Percentiles rank a stretch among this genome's conserved stretches.
These are phyloP conservation scores for Ptychoptera albimana DNA, from an alignment of 2,888 invertebrate genomes.

Conservation along the genomic window DNA sequence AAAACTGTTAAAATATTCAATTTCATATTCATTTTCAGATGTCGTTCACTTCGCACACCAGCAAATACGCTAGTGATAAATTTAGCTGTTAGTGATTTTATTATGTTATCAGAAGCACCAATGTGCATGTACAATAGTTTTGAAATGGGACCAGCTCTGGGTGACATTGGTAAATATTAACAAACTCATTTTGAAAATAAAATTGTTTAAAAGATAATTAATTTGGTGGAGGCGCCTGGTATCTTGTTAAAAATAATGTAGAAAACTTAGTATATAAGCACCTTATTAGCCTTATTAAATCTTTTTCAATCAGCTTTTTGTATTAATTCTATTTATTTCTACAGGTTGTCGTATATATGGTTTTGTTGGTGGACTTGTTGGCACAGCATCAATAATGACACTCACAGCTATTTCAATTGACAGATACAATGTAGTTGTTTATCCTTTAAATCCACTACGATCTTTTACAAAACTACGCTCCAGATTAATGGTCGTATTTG, in stretches of 20 bases:
- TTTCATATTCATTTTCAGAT: constrained; percentile 35
- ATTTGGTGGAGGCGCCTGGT: too few relatives aligned
- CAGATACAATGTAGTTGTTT: constrained; percentile 66
- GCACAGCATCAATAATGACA: constrained; percentile 66
- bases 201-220: too few relatives aligned
- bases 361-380: constrained; percentile 64
- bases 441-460: constrained; percentile 52
- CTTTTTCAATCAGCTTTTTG: background rate
- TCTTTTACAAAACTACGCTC: constrained; percentile 45
- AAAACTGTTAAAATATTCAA: background rate
- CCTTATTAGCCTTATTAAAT: background rate
- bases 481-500: constrained; percentile 40
- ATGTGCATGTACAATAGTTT: constrained; percentile 61
- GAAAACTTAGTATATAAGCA: too few relatives aligned
- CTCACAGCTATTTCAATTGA: constrained; percentile 66
- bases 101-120: constrained; percentile 56
- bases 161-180: constrained; percentile 42
- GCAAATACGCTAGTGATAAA: constrained; percentile 61
- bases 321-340: constrained; percentile 15
- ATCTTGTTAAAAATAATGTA: too few relatives aligned
- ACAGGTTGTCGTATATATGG: constrained; percentile 65
- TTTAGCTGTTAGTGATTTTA: constrained; percentile 56
- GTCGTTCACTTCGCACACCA: constrained; percentile 51
- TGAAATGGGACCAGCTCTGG: constrained; percentile 53
- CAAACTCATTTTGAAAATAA: too few relatives aligned